Evolutionary conservation across 2,797 vertebrate genomes (phyloP).

Genomic region (Chanos chanos): DNA sequence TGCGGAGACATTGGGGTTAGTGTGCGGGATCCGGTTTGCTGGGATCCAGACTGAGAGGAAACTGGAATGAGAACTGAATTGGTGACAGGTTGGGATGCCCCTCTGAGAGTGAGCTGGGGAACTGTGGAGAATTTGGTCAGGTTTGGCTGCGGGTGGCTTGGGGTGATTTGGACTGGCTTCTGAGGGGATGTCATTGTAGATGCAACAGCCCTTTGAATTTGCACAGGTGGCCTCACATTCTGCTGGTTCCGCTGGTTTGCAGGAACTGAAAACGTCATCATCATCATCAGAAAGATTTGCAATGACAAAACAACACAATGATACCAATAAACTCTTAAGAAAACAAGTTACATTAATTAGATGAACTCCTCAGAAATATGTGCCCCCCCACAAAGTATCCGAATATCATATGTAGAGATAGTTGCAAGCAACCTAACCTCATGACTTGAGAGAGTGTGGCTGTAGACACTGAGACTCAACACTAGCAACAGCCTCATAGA

Average conservation of each 20-base stretch:
- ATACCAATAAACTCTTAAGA: too few species aligned
- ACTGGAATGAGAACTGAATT: conserved; percentile 64
- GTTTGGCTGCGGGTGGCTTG: conserved; percentile 48
- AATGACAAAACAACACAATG: background rate
- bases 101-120: conserved; percentile 55
- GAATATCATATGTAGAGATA: too few species aligned
- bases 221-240: conserved; percentile 57
- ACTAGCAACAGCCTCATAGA: too few species aligned
- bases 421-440: too few species aligned
- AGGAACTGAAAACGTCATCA: conserved; percentile 14
- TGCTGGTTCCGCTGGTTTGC: conserved; percentile 54
- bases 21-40: conserved; percentile 52
- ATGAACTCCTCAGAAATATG: too few species aligned
- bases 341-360: too few species aligned
- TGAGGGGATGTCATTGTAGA: conserved; percentile 59
- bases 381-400: too few species aligned
- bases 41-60: conserved; percentile 39
- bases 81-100: conserved; percentile 60
- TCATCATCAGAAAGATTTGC: background rate
- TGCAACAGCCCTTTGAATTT: conserved; percentile 36
- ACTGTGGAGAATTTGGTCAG: conserved; percentile 49
- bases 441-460: too few species aligned
- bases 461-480: too few species aligned
- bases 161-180: conserved; percentile 58
- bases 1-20: conserved; percentile 57